Base-by-base conservation (phyloP, 2,113 vertebrate species). In the Brachyistius frenatus region DNA sequence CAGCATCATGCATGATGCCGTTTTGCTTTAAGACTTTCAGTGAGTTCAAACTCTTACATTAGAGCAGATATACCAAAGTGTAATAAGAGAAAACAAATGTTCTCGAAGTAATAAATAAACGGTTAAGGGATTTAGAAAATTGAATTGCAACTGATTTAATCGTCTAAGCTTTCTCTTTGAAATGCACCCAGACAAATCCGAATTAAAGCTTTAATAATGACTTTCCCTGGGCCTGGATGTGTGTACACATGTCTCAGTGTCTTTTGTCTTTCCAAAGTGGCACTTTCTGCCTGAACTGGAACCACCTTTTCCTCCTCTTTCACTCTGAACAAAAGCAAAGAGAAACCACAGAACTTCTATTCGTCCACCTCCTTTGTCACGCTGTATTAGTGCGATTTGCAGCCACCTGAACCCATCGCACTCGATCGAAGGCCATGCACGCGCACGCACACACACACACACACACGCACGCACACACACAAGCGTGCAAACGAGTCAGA, bases 401-500 rank as follows among this genome's bases (percentile, higher is more conserved):
- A 86, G 33, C 73, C 80, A 89, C 84, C 80, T 83, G 83, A 82
- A 81, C 66, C 86, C 79, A 82, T 89, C 79, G 3, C 66, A 76
- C 87, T 87, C 41, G 5, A 81, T 88, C 80, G 77, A 86, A 80
- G 44, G 30, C 64, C 81, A 85, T 89, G 85, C 83, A 85, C n/a
- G n/a, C n/a, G n/a, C n/a, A n/a, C n/a, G n/a, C n/a, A n/a, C n/a
- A n/a, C n/a, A n/a, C n/a, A n/a, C n/a, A n/a, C n/a, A n/a, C n/a
- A n/a, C n/a, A n/a, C n/a, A n/a, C n/a, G n/a, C n/a, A n/a, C n/a
- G n/a, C n/a, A n/a, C n/a, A n/a, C n/a, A n/a, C n/a, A n/a, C n/a
- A n/a, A n/a, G n/a, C n/a, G n/a, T 81, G 70, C 82, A 89, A 78
- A 85, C 80, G 66, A 88, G 86, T 86, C 87, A 85, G n/a, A 83